These are phyloP conservation scores for Andrena fulva DNA, from an alignment of 2,888 invertebrate genomes.

Conservation along the genomic window DNA sequence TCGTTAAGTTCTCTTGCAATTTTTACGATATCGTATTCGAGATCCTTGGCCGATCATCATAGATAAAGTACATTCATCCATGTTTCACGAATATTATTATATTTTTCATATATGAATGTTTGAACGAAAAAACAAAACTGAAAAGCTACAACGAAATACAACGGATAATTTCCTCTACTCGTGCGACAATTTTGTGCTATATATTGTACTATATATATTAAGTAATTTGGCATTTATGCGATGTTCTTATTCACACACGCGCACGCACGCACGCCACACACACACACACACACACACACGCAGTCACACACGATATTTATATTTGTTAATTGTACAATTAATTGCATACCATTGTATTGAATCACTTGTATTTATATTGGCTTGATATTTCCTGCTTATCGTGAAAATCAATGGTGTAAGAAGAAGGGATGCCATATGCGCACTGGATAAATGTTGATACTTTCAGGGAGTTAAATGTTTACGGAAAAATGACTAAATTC, in stretches of 20 bases:
- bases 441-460: slow-evolving; percentile 62
- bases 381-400: slow-evolving; percentile 60
- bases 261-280: slow-evolving; percentile 17
- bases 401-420: slow-evolving; percentile 82
- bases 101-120: slow-evolving; percentile 9
- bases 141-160: too few relatives aligned
- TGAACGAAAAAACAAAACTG: background rate
- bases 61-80: slow-evolving; percentile 18
- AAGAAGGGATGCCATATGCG: slow-evolving; percentile 70
- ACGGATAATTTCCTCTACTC: background rate
- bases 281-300: slow-evolving; percentile 20
- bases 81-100: slow-evolving; percentile 34
- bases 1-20: slow-evolving; percentile 2
- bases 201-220: slow-evolving; percentile 6
- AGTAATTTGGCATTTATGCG: slow-evolving; percentile 21
- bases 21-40: slow-evolving; percentile 14
- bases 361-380: slow-evolving; percentile 68
- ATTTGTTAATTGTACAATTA: slow-evolving; percentile 10
- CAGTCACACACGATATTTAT: slow-evolving; percentile 7
- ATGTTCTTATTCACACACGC: slow-evolving; percentile 33
- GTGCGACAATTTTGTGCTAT: slow-evolving; percentile 9
- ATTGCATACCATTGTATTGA: slow-evolving; percentile 25
- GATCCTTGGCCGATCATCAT: background rate
- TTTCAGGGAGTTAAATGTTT: slow-evolving; percentile 68
- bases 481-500: slow-evolving; percentile 57